Conservation (phyloP, 2,113 vertebrate genomes). For the Bos indicus region DNA sequence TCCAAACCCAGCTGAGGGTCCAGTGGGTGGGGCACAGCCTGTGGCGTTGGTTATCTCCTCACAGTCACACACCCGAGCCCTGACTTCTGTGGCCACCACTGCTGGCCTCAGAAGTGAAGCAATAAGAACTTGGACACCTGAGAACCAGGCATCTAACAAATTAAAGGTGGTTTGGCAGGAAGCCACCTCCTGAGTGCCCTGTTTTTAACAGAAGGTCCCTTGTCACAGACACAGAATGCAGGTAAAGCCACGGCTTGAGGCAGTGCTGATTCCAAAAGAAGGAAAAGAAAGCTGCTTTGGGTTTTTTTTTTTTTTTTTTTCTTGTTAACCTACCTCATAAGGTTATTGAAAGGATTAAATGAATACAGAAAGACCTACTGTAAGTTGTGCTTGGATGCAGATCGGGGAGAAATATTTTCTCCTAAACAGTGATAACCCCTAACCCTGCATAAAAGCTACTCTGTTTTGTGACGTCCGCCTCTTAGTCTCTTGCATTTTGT, state of each 20-base stretch:
- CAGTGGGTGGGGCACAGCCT: accelerated
- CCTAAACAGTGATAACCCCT: background rate
- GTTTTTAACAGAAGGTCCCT: slow-evolving; percentile 54
- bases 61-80: background rate
- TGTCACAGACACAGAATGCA: background rate
- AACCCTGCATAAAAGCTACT: background rate
- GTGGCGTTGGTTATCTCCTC: background rate
- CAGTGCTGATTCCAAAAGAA: background rate
- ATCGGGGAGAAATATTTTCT: background rate
- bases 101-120: slow-evolving; percentile 23
- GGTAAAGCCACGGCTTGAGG: background rate
- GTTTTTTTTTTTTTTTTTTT: background rate
- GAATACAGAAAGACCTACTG: background rate
- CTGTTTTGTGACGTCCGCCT: background rate
- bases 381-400: background rate
- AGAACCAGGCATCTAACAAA: background rate
- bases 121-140: slow-evolving; percentile 35
- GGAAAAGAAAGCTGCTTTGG: background rate
- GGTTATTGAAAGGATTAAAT: background rate
- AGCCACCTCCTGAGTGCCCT: background rate
- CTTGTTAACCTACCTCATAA: background rate
- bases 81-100: background rate
- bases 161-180: slow-evolving; percentile 23
- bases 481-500: background rate
- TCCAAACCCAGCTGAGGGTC: accelerated